These are phyloP conservation scores for Merodon equestris DNA, from an alignment of 2,888 invertebrate species.

Conservation along the genomic window DNA sequence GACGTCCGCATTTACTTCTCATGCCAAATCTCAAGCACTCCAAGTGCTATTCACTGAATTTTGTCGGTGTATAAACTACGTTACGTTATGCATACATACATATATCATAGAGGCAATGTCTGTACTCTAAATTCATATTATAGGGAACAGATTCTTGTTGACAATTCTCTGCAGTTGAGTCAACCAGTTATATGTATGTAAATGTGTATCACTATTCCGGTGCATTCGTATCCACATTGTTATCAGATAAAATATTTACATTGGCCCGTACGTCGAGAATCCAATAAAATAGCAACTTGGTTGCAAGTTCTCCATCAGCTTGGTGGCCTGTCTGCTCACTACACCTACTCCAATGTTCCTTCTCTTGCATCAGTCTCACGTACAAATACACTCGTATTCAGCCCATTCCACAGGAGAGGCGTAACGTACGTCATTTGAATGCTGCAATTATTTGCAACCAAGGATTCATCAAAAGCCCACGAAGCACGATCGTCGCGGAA, in stretches of 20 bases:
- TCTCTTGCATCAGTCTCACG: conserved; percentile 5
- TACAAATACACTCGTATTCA: conserved; percentile 2
- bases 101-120: no score
- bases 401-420: no score
- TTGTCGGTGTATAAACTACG: no score
- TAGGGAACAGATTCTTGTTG: no score
- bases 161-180: no score
- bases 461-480: conserved; percentile 15
- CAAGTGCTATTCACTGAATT: no score
- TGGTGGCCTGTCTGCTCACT: background rate
- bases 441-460: conserved; percentile 18
- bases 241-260: conserved; percentile 13
- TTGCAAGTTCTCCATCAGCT: conserved; percentile 26
- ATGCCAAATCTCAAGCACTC: no score
- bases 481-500: conserved; percentile 6
- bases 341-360: background rate
- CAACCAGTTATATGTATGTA: no score
- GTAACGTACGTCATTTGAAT: conserved; percentile 2
- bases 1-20: no score
- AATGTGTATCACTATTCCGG: no score
- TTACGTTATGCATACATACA: no score
- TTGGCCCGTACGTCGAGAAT: background rate
- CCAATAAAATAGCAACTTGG: conserved; percentile 29
- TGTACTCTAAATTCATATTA: no score
- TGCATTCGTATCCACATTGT: background rate